A percentile compares a stretch with the other conserved stretches of the same genome.
Conservation (phyloP, 2,113 vertebrate species). For the Dicrurus megarhynchus region DNA sequence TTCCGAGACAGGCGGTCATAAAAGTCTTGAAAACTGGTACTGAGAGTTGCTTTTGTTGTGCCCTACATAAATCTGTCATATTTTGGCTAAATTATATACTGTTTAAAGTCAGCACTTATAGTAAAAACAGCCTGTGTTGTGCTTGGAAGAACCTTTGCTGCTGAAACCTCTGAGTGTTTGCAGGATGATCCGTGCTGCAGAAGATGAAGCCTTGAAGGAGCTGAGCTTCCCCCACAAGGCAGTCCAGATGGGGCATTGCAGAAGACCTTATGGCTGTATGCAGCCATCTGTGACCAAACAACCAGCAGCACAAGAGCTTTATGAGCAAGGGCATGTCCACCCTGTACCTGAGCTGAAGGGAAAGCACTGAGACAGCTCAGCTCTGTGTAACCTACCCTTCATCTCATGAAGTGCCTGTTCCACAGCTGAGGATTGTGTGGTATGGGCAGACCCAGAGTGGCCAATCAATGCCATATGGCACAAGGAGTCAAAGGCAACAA, state of each 20-base stretch:
- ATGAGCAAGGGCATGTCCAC: background rate
- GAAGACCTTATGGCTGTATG: background rate
- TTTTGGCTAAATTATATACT: constrained; percentile 35
- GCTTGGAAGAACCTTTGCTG: background rate
- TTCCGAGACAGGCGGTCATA: background rate
- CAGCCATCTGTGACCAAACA: background rate
- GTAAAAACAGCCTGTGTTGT: background rate
- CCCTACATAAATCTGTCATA: constrained; percentile 9
- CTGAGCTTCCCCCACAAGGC: background rate
- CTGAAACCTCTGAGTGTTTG: background rate
- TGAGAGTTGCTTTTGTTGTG: constrained; percentile 40
- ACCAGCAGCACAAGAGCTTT: background rate
- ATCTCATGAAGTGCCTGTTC: background rate
- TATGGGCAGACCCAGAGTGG: background rate
- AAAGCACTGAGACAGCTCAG: background rate
- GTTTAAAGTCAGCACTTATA: constrained; percentile 31
- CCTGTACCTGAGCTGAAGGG: background rate
- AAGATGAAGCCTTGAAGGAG: background rate
- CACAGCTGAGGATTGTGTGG: background rate
- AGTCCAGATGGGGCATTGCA: background rate
- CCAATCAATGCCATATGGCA: background rate
- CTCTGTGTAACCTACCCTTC: background rate
- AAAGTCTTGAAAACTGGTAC: constrained; percentile 38
- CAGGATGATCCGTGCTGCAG: background rate
- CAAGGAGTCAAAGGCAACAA: background rate